Base-by-base conservation (phyloP, 2,888 invertebrate genomes). In the Sphinx pinastri region DNA sequence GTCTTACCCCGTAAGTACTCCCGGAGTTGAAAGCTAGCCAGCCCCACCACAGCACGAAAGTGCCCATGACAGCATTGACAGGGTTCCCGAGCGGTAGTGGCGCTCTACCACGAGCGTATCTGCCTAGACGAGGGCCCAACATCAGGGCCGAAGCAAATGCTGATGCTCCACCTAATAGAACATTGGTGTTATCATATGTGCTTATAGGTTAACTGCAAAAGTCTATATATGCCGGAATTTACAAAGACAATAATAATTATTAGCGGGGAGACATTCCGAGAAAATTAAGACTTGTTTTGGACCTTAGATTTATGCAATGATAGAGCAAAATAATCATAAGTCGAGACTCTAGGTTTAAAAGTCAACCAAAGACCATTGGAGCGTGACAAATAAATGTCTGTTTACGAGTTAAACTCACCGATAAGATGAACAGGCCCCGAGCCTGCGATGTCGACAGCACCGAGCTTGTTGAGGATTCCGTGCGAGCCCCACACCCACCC, bases 1-100 rank as follows among this genome's bases (percentile, higher is more conserved):
- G 12, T 84, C 91, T 93, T 76, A 96, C 96, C 70, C 97, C 97
- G 81, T 97, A 97, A 67, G 97, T 97, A 77, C 98, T 98, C 14
- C 99, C 99, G 68, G 98, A 98, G 89, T 98, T 98, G 85, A 99
- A 99, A 0, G 98, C 98, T 69, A 99, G 92, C 99, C 99, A 99
- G 0, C 99, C 99, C 99, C 99, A 99, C 98, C 98, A 98, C 0
- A 98, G 92, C 55, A 98, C 98, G 84, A 98, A 98, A 13, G 98
- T 95, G 0, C 98, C 98, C 96, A 98, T 96, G 47, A 98, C 97
- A 0, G 98, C 98, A 84, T 98, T 98, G 7, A 98, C 98, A 0
- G 98, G 98, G 84, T 96, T 97, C 0, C 98, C 98, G 75, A 98
- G 93, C 0, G 98, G 98, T 60, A 98, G 86, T 0, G 97, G 96